These are phyloP conservation scores for Molanna angustata DNA, from an alignment of 2,888 invertebrate genomes.

Conservation along the genomic window DNA sequence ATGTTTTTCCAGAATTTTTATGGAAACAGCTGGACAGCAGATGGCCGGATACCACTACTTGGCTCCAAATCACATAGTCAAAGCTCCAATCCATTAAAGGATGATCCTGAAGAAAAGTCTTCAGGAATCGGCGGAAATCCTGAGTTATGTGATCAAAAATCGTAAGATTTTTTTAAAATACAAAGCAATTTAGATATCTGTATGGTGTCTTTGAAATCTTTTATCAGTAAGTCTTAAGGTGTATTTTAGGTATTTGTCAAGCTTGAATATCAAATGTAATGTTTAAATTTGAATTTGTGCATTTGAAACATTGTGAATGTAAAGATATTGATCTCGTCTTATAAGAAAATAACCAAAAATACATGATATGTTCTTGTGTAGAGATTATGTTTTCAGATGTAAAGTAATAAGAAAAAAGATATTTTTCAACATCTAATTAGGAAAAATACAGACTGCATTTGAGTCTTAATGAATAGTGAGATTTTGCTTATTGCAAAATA, in stretches of 20 bases:
- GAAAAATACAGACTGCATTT: slow-evolving; percentile 18
- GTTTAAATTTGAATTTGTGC: slow-evolving; percentile 8
- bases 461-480: slow-evolving; percentile 30
- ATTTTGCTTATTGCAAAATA: slow-evolving; percentile 28
- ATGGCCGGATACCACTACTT: slow-evolving; percentile 90
- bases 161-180: slow-evolving; percentile 28
- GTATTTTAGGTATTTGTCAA: slow-evolving; percentile 72
- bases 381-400: slow-evolving; percentile 2
- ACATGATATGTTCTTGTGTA: background rate
- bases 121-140: slow-evolving; percentile 21
- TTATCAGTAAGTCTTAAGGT: slow-evolving; percentile 37
- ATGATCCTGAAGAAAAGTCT: background rate
- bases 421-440: slow-evolving; percentile 12
- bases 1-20: slow-evolving; percentile 78
- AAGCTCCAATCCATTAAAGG: slow-evolving; percentile 83
- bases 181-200: slow-evolving; percentile 32
- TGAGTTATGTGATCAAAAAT: slow-evolving; percentile 34
- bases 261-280: slow-evolving; percentile 19
- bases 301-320: background rate
- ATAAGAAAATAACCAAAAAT: slow-evolving; percentile 4
- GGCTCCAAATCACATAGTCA: slow-evolving; percentile 89
- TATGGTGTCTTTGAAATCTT: slow-evolving; percentile 33
- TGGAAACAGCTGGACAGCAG: slow-evolving; percentile 91
- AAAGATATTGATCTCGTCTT: slow-evolving; percentile 14
- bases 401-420: background rate